These are phyloP conservation scores for Drosophila infuscata DNA, from an alignment of 2,888 invertebrate species.

Conservation along the genomic window DNA sequence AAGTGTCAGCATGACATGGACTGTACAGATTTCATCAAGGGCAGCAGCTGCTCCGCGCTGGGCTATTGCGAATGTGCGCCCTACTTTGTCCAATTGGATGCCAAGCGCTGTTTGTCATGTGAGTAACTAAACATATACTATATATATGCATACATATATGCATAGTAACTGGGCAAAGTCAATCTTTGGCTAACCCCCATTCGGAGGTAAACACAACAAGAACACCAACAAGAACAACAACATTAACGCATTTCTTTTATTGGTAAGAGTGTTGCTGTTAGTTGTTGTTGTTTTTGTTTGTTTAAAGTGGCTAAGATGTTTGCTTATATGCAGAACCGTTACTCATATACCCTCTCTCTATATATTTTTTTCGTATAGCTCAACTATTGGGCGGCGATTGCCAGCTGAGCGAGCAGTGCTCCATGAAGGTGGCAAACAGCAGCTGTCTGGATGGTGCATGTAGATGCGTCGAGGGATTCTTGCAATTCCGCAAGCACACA, in stretches of 20 bases:
- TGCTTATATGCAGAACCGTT: conserved; percentile 51
- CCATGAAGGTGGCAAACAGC: conserved; percentile 94
- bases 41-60: conserved; percentile 84
- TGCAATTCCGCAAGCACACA: conserved; percentile 95
- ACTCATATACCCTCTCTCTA: conserved; percentile 22
- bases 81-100: conserved; percentile 92
- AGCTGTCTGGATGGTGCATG: conserved; percentile 93
- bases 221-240: neutral
- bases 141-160: no score
- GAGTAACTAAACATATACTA: conserved; percentile 85
- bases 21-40: conserved; percentile 85
- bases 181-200: conserved; percentile 68
- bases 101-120: conserved; percentile 93
- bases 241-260: conserved; percentile 13
- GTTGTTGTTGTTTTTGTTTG: conserved; percentile 9
- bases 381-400: conserved; percentile 90
- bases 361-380: conserved; percentile 37
- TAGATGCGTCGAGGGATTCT: conserved; percentile 92
- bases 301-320: conserved; percentile 29
- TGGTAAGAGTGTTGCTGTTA: conserved; percentile 20
- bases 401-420: conserved; percentile 92
- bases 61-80: conserved; percentile 93
- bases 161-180: conserved; percentile 56
- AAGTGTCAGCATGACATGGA: conserved; percentile 86
- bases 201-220: conserved; percentile 14